A percentile compares a stretch with the other conserved stretches of the same genome.
phyloP scores from a whole-genome alignment of 2,888 invertebrate genomes.

The Dione juno region DNA sequence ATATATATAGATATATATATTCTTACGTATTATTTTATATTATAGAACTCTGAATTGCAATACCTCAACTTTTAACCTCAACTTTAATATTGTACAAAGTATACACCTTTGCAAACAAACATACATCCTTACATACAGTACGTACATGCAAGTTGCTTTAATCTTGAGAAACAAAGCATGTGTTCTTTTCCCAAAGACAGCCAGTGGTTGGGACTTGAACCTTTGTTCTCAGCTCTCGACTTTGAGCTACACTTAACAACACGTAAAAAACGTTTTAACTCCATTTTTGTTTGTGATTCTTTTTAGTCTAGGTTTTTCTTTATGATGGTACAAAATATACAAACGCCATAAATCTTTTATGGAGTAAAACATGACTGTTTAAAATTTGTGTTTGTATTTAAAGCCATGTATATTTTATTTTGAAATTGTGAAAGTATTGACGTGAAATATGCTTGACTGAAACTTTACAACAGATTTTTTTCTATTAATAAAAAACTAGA shows the following conservation, averaged over 20 bases:
- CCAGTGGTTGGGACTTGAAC: conserved; percentile 55
- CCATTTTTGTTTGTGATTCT: conserved; percentile 59
- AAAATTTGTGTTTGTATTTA: neutral
- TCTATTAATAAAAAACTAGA: neutral
- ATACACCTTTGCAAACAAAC: conserved; percentile 13
- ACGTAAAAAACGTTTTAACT: conserved; percentile 65
- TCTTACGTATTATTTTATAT: too few species aligned
- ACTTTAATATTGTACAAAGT: too few species aligned
- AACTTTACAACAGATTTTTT: neutral
- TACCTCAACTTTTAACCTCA: too few species aligned
- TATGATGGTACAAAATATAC: conserved; percentile 11
- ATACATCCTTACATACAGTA: neutral
- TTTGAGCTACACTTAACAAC: conserved; percentile 66
- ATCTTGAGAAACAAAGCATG: conserved; percentile 41
- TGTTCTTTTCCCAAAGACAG: conserved; percentile 34
- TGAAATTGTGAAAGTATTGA: neutral
- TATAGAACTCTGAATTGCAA: too few species aligned
- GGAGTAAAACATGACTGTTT: conserved; percentile 13
- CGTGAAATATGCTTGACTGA: neutral
- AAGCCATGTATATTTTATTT: conserved; percentile 16
- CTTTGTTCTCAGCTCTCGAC: conserved; percentile 66
- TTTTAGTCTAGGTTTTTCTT: conserved; percentile 20
- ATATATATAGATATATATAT: too few species aligned
- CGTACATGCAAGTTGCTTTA: conserved; percentile 26
- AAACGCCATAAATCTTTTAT: conserved; percentile 24